Evolutionary conservation across 2,888 invertebrate genomes (phyloP).

Genomic region (Nomada fabriciana): DNA sequence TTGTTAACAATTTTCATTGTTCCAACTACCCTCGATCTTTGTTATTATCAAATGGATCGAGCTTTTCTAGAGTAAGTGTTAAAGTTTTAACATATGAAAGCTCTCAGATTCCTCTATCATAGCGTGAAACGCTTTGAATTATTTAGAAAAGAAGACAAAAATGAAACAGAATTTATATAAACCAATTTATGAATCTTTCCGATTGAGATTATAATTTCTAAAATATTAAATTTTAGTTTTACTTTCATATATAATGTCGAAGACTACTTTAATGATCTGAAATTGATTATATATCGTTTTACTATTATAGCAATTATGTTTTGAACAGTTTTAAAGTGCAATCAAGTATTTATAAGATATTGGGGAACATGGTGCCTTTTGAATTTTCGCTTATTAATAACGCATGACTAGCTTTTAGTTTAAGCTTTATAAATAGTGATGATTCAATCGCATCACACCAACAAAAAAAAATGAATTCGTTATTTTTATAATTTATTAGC

Average conservation of each 20-base stretch:
- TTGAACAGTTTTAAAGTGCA: conserved; percentile 47
- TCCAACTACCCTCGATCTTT: conserved; percentile 44
- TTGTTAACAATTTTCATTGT: conserved; percentile 51
- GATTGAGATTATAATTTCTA: conserved; percentile 34
- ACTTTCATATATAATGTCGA: conserved; percentile 11
- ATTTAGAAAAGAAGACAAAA: conserved; percentile 21
- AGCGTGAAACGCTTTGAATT: conserved; percentile 45
- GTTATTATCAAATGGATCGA: conserved; percentile 44
- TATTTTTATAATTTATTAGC: conserved; percentile 35
- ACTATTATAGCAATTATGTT: conserved; percentile 23
- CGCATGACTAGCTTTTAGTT: conserved; percentile 41
- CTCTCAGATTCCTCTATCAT: conserved; percentile 43
- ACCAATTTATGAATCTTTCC: conserved; percentile 3
- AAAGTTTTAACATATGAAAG: conserved; percentile 51
- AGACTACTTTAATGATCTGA: conserved; percentile 39
- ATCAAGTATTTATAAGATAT: conserved; percentile 52
- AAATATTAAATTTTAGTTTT: conserved; percentile 22
- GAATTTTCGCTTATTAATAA: conserved; percentile 52
- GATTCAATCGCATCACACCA: conserved; percentile 16
- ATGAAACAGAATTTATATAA: conserved; percentile 5
- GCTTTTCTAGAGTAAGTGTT: conserved; percentile 56
- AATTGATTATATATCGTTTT: conserved; percentile 24
- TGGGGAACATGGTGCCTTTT: conserved; percentile 58
- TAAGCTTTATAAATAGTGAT: conserved; percentile 36
- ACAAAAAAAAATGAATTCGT: conserved; percentile 3